These are phyloP conservation scores for Candidula unifasciata DNA, from an alignment of 2,888 invertebrate species.

Conservation along the genomic window DNA sequence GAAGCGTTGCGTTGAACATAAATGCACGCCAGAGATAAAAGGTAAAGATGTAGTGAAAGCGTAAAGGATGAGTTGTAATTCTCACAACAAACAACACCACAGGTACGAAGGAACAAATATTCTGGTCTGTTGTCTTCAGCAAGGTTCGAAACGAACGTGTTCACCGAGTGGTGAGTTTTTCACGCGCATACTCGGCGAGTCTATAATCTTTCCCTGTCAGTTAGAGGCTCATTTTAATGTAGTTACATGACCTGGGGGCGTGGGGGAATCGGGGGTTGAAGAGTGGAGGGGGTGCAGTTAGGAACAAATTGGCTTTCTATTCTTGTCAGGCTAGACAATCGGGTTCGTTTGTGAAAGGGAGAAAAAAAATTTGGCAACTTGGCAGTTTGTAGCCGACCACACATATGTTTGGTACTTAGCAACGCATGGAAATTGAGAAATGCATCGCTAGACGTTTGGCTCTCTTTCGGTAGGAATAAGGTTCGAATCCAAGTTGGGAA, in stretches of 20 bases:
- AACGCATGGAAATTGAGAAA: too few species aligned
- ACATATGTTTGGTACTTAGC: too few species aligned
- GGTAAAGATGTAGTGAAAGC: too few species aligned
- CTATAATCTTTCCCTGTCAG: slow-evolving; percentile 8
- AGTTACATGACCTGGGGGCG: slow-evolving; percentile 1
- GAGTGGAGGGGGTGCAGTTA: neutral
- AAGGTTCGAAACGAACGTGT: neutral
- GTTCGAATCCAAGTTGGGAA: too few species aligned
- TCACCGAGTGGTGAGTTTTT: neutral
- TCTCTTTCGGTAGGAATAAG: too few species aligned
- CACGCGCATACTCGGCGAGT: slow-evolving; percentile 20
- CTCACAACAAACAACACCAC: neutral
- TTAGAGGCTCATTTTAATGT: slow-evolving; percentile 10
- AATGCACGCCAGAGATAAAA: too few species aligned
- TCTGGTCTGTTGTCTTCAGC: too few species aligned
- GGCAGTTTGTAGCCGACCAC: too few species aligned
- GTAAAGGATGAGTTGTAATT: neutral
- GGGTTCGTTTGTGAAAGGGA: neutral
- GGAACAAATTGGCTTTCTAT: slow-evolving; percentile 24
- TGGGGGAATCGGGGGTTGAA: neutral
- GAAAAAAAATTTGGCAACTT: neutral
- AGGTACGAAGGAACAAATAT: neutral
- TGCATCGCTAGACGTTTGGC: too few species aligned
- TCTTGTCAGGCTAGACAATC: slow-evolving; percentile 15
- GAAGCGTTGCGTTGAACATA: too few species aligned